Evolutionary conservation across 2,888 invertebrate species (phyloP), one percentile per base, ranked within the genome.

Genomic region (Stegana nigrithorax): DNA sequence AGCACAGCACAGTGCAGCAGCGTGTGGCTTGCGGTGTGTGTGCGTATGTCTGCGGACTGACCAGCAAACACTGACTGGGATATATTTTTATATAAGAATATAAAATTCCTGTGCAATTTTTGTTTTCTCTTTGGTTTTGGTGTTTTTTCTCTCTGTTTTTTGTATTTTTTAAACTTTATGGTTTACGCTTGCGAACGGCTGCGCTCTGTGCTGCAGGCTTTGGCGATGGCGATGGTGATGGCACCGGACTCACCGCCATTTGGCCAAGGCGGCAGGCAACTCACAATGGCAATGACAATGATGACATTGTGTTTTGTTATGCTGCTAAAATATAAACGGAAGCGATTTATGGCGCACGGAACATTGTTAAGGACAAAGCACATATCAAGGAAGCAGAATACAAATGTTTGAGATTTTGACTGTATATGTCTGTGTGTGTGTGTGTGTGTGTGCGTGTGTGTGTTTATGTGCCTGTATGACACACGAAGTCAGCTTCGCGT

Each of bases 111-210:
- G 44, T 56, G 60, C 65, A 59, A 39, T 39, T n/a, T 39, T 39
- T 36, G 32, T 32, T 62, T 62, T 63, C 72, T 70, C 75, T 75
- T 73, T 76, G 76, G 72, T 75, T 75, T 72, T 77, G 75, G 68
- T 75, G 75, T 74, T 75, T 42, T 57, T 71, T 73, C 75, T 76
- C 73, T 76, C 71, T 76, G 73, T 72, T 77, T 76, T 69, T 73
- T 73, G 74, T 77, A 75, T 77, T 72, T 75, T 72, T 74, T 72
- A 78, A 81, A 78, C 74, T 81, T 78, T 80, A 80, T 79, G 81
- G 79, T 81, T 80, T 80, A 78, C 80, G 72, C 79, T 80, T 73
- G 76, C 79, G 80, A 80, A 80, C 81, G 78, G 39, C 39, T 4
- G 39, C n/a, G n/a, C n/a, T n/a, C n/a, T n/a, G n/a, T n/a, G n/a